These are phyloP conservation scores for Yponomeuta malinellus DNA, from an alignment of 2,888 invertebrate species.

Conservation along the genomic window DNA sequence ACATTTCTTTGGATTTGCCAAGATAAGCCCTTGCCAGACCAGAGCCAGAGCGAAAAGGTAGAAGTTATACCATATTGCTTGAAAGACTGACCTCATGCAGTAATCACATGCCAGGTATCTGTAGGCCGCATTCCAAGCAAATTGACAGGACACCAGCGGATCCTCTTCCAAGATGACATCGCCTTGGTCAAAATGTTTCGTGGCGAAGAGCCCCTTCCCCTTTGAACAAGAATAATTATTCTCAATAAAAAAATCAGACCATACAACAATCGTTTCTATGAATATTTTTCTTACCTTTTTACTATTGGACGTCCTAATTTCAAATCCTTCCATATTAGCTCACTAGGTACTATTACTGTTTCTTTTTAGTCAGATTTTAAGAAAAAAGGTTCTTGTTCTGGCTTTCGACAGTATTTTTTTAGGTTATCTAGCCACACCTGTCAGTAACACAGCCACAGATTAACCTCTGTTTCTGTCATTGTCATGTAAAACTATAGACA, in stretches of 20 bases:
- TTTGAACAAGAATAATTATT: constrained; percentile 44
- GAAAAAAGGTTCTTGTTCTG: not conserved
- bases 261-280: not conserved
- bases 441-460: not conserved
- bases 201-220: constrained; percentile 91
- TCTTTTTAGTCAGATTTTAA: not conserved
- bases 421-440: not conserved
- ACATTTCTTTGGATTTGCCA: too few species aligned
- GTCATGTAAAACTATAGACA: too few species aligned
- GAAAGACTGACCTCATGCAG: constrained; percentile 81
- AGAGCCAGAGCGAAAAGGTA: not conserved
- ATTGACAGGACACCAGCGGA: constrained; percentile 93
- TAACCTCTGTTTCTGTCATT: too few species aligned
- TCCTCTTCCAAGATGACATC: constrained; percentile 91
- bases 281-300: constrained; percentile 45
- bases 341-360: not conserved
- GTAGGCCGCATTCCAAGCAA: constrained; percentile 93
- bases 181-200: constrained; percentile 79
- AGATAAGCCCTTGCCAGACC: too few species aligned
- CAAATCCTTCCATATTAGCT: constrained; percentile 54
- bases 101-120: constrained; percentile 92
- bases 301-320: constrained; percentile 52
- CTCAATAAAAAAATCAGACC: not conserved
- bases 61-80: not conserved
- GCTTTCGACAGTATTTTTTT: not conserved